These are phyloP conservation scores for Penaeus chinensis DNA, from an alignment of 1,140 invertebrate genomes.

Conservation along the genomic window DNA sequence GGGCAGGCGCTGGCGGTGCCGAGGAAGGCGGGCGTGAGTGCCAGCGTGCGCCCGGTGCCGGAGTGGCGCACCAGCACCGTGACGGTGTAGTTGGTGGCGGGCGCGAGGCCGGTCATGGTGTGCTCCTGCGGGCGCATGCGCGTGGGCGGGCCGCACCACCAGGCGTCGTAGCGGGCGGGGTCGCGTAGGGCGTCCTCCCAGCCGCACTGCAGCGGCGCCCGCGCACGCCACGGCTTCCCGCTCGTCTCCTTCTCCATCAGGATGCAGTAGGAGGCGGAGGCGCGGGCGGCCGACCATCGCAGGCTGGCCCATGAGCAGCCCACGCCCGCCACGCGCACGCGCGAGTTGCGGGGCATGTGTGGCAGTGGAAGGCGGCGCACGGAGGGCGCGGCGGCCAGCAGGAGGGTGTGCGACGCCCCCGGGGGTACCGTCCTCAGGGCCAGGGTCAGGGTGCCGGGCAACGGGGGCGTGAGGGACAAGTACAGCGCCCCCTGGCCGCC, in stretches of 20 bases:
- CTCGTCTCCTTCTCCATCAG: constrained; percentile 30
- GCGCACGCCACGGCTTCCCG: constrained; percentile 1
- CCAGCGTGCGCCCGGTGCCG: neutral
- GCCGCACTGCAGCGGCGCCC: constrained; percentile 40
- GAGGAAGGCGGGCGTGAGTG: neutral
- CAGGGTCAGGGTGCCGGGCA: constrained; percentile 16
- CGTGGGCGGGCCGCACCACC: constrained; percentile 35
- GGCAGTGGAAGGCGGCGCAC: constrained; percentile 29
- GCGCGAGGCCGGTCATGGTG: constrained; percentile 25
- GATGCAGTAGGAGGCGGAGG: constrained; percentile 33
- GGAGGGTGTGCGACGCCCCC: constrained; percentile 24
- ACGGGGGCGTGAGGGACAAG: neutral
- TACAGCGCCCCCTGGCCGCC: constrained; percentile 29
- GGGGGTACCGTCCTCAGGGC: constrained; percentile 17
- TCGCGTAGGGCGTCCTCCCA: constrained; percentile 32
- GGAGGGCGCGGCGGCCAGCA: constrained; percentile 39
- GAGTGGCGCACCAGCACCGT: constrained; percentile 45
- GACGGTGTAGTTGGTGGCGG: constrained; percentile 34
- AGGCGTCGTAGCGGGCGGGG: neutral
- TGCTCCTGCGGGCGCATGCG: constrained; percentile 3
- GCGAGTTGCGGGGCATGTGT: constrained; percentile 30
- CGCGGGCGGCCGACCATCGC: constrained; percentile 35
- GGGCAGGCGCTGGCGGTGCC: too few species aligned
- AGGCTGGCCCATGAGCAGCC: constrained; percentile 32
- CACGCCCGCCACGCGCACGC: constrained; percentile 11